A percentile compares a stretch with the other conserved stretches of the same genome.
phyloP scores from a whole-genome alignment of 2,888 invertebrate genomes.

The Dryadula phaetusa region DNA sequence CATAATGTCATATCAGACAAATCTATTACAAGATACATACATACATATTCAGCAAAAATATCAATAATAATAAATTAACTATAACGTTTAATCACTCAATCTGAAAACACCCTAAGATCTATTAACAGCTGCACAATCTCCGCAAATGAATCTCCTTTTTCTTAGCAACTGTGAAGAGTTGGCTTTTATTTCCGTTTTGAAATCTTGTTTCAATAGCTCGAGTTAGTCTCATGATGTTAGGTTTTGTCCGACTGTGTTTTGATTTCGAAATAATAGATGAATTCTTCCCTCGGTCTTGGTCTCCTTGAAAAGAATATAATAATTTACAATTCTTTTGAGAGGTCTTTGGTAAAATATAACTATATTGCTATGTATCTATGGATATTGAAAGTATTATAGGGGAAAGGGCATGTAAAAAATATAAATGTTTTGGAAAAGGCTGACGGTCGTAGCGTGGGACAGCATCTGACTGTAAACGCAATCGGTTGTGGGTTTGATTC shows the following conservation, averaged over 20 bases:
- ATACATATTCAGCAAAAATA: neutral
- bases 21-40: too few species aligned
- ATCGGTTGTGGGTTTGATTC: too few species aligned
- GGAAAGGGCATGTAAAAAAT: too few species aligned
- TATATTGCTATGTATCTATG: too few species aligned
- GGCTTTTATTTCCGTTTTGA: constrained; percentile 63
- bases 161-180: constrained; percentile 51
- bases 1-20: too few species aligned
- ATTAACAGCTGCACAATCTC: constrained; percentile 58
- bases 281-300: constrained; percentile 19
- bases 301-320: neutral
- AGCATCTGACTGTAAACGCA: too few species aligned
- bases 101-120: constrained; percentile 42
- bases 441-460: too few species aligned
- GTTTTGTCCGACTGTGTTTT: constrained; percentile 45
- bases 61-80: too few species aligned
- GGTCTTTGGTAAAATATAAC: neutral
- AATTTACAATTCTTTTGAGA: neutral
- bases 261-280: constrained; percentile 39
- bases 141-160: constrained; percentile 65
- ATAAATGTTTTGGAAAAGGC: too few species aligned
- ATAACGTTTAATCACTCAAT: constrained; percentile 8
- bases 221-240: constrained; percentile 50
- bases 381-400: too few species aligned
- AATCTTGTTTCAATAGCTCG: constrained; percentile 55